Percentiles rank a stretch among this genome's conserved stretches.
These are phyloP conservation scores for Heteromurus nitidus DNA, from an alignment of 2,888 invertebrate genomes.

Conservation along the genomic window DNA sequence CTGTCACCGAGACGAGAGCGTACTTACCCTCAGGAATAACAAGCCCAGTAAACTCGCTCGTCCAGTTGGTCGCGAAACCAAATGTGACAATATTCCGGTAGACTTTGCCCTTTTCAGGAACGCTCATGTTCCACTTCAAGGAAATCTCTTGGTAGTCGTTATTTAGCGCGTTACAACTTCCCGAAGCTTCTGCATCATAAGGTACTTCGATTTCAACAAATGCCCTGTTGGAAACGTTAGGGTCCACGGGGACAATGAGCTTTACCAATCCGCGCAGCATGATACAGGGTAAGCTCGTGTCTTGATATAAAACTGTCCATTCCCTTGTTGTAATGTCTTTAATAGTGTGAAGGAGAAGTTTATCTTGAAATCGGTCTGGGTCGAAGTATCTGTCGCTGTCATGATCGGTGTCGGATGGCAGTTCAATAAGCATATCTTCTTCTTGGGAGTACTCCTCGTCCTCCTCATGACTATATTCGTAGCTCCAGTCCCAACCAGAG, in stretches of 20 bases:
- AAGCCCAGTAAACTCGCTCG: conserved; percentile 25
- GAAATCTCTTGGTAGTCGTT: conserved; percentile 46
- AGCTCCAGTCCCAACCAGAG: too few species aligned
- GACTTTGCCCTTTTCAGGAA: background rate
- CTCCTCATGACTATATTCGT: background rate
- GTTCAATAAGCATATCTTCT: too few species aligned
- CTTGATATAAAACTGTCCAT: conserved; percentile 25
- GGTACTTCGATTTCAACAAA: conserved; percentile 36
- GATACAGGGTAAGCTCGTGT: conserved; percentile 22
- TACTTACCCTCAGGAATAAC: conserved; percentile 34
- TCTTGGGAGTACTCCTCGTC: background rate
- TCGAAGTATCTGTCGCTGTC: conserved; percentile 21
- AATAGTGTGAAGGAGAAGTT: background rate
- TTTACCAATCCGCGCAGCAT: conserved; percentile 16
- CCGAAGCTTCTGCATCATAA: conserved; percentile 35
- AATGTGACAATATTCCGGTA: conserved; percentile 39
- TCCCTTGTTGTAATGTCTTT: background rate
- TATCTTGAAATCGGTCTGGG: conserved; percentile 15
- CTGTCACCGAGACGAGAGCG: conserved; percentile 38
- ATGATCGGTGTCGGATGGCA: conserved; percentile 23
- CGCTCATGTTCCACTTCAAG: conserved; percentile 41
- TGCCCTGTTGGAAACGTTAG: conserved; percentile 8
- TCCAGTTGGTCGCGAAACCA: conserved; percentile 48
- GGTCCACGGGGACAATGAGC: conserved; percentile 20
- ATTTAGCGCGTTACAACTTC: conserved; percentile 31